Conservation (phyloP, 2,888 invertebrate genomes). For the Napeogenes sylphis region DNA sequence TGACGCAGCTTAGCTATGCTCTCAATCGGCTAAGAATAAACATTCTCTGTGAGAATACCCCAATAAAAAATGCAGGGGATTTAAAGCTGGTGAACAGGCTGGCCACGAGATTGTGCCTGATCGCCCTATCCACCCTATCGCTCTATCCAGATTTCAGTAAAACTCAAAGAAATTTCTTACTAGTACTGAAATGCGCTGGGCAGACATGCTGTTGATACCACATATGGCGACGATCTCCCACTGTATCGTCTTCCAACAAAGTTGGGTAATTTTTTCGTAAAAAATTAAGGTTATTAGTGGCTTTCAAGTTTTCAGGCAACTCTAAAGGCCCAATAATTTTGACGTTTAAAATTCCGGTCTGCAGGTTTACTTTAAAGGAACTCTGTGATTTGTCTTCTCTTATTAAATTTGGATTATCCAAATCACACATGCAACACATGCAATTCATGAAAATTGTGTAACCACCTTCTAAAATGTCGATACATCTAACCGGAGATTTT, state of each 20-base stretch:
- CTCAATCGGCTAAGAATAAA: too few relatives aligned
- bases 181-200: slow-evolving; percentile 19
- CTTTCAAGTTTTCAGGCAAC: slow-evolving; percentile 16
- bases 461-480: slow-evolving; percentile 28
- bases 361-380: slow-evolving; percentile 32
- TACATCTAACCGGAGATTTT: slow-evolving; percentile 25
- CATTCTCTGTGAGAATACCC: too few relatives aligned
- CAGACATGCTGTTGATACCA: slow-evolving; percentile 27
- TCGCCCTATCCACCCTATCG: not conserved
- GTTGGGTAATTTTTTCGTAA: not conserved
- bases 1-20: too few relatives aligned
- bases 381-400: slow-evolving; percentile 31
- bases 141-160: too few relatives aligned
- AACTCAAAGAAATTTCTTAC: too few relatives aligned
- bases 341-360: slow-evolving; percentile 31
- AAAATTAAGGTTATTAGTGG: slow-evolving; percentile 11
- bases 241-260: slow-evolving; percentile 17
- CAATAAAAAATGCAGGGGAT: slow-evolving; percentile 17
- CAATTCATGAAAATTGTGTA: slow-evolving; percentile 26
- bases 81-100: slow-evolving; percentile 20
- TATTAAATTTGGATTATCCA: slow-evolving; percentile 27
- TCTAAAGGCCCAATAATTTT: slow-evolving; percentile 19
- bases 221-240: slow-evolving; percentile 16
- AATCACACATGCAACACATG: slow-evolving; percentile 29
- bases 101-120: slow-evolving; percentile 21